Evolutionary conservation across 2,888 invertebrate genomes (phyloP).

Genomic region (Conomelus anceps): DNA sequence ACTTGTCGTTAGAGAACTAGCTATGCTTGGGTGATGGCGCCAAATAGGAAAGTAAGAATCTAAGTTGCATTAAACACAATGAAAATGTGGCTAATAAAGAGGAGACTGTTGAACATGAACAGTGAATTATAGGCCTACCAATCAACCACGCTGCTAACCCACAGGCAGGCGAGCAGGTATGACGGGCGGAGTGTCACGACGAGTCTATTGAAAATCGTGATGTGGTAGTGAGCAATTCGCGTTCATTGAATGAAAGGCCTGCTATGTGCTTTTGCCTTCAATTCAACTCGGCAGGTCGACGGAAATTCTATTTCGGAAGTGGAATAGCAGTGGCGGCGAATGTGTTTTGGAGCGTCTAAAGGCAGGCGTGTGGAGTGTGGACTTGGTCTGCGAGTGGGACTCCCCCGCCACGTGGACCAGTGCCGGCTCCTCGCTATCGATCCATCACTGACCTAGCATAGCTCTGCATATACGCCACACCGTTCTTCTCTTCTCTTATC

Average conservation of each 20-base stretch:
- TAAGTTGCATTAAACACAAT: no score
- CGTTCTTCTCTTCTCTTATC: neutral
- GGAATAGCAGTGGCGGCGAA: neutral
- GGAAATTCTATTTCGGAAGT: neutral
- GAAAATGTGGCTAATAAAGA: no score
- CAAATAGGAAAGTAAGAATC: no score
- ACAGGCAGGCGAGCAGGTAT: no score
- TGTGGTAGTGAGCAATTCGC: neutral
- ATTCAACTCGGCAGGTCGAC: no score
- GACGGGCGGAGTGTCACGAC: neutral
- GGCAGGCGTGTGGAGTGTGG: no score
- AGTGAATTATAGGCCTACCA: no score
- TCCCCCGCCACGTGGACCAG: neutral
- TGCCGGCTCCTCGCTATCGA: conserved; percentile 5
- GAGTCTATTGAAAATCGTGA: neutral
- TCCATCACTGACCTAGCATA: conserved; percentile 6
- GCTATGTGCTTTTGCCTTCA: neutral
- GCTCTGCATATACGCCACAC: neutral
- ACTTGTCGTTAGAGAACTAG: no score
- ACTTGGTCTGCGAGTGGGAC: neutral
- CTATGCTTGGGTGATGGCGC: no score
- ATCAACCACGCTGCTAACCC: neutral
- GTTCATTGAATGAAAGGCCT: neutral
- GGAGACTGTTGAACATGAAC: neutral
- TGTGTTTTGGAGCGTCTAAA: no score